Base-by-base conservation (phyloP, 1,140 invertebrate species). In the Bombus breviceps region DNA sequence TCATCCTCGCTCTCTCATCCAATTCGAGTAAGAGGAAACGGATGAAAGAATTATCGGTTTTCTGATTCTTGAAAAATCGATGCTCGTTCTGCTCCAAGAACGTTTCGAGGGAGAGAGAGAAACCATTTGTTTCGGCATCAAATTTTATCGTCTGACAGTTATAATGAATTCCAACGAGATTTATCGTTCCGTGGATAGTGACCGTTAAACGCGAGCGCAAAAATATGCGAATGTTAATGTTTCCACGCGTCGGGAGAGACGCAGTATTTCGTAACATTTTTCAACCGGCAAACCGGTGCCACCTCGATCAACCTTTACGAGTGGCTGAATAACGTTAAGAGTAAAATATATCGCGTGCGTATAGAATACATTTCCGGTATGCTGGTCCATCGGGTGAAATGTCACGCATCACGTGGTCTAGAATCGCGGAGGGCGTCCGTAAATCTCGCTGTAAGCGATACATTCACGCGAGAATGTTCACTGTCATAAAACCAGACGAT, bases 101-200 rank as follows among this genome's bases (percentile, higher is more conserved):
- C 37, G 3, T 9, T 18, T 3, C 22, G 39, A 39, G 13, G 18
- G 25, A 34, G 32, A 43, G 32, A 43, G 39, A 34, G 13, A 28
- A 9, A 59, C 41, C n/a, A 22, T 62, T 62, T 74, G 37, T 57
- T 81, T 75, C 71, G 25, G 18, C 37, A 75, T 82, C 39, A 28
- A 75, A 64, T 76, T 81, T 81, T 72, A 81, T 73, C 66, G 69
- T 6, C 41, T 41, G 62, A 69, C 77, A 69, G 77, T 79, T 79
- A 47, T 79, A 79, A 79, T 68, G 77, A 79, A 79, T 68, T 79
- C 77, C 77, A 47, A 15, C 62, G 62, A 69, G 77, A 79, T 79
- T 79, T 68, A 79, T 69, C 62, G 77, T 34, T 32, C 37, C 34
- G 47, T 22, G 66, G 57, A 81, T 28, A 37, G 34, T 39, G 78